Evolutionary conservation across 2,888 invertebrate species (phyloP).

Genomic region (Aporophyla lueneburgensis): DNA sequence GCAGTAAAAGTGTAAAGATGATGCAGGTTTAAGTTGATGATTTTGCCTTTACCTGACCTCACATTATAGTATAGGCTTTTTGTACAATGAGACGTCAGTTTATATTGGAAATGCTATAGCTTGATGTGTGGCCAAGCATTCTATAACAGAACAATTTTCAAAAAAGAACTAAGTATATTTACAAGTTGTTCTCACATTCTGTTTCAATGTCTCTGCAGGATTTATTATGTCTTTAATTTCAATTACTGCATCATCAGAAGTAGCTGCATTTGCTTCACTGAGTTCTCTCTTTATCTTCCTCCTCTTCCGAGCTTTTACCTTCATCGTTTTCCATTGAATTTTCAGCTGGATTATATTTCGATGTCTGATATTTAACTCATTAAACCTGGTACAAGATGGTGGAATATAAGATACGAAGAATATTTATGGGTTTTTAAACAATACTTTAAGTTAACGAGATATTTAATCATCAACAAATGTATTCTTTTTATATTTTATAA

Average conservation of each 20-base stretch:
- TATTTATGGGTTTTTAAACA: not conserved
- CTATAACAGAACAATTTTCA: not conserved
- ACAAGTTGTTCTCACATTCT: slow-evolving; percentile 4
- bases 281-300: slow-evolving; percentile 24
- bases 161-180: no score
- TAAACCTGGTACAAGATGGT: slow-evolving; percentile 4
- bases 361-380: slow-evolving; percentile 20
- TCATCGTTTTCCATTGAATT: slow-evolving; percentile 20
- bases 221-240: not conserved
- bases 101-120: no score
- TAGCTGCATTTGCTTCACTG: not conserved
- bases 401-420: not conserved
- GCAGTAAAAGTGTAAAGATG: not conserved
- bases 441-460: no score
- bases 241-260: not conserved
- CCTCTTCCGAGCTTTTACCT: slow-evolving; percentile 6
- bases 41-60: no score
- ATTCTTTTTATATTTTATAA: no score
- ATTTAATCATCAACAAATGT: no score
- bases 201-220: not conserved
- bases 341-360: slow-evolving; percentile 5
- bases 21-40: not conserved
- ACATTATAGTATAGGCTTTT: no score
- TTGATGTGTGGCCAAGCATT: not conserved
- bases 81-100: no score